Percentiles rank a stretch among this genome's conserved stretches.
Conservation (phyloP, 2,797 vertebrate species). For the Clamator glandarius region DNA sequence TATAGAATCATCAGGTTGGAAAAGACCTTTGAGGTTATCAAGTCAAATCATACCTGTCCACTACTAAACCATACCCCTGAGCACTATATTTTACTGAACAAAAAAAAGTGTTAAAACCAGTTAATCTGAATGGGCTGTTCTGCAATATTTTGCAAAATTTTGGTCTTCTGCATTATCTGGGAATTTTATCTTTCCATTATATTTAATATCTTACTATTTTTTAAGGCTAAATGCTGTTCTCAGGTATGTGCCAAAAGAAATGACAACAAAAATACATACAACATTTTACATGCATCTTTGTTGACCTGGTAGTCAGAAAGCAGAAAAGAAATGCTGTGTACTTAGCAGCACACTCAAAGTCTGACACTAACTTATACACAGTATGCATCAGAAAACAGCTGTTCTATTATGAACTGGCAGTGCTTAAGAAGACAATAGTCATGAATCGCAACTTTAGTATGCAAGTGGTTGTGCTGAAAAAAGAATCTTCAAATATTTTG, state of each 20-base stretch:
- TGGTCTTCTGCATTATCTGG: neutral
- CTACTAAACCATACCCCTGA: no score
- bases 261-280: neutral
- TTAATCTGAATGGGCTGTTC: neutral
- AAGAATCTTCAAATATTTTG: neutral
- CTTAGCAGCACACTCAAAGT: neutral
- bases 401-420: neutral
- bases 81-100: neutral
- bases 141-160: neutral
- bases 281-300: neutral
- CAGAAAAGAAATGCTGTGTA: neutral
- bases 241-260: neutral
- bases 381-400: neutral
- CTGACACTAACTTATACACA: neutral
- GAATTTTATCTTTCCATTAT: neutral
- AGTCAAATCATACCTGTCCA: no score
- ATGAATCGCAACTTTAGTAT: neutral
- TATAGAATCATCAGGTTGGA: no score
- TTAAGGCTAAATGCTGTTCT: neutral
- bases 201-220: neutral
- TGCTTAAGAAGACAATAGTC: neutral
- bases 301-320: neutral
- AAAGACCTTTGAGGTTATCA: no score
- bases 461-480: neutral
- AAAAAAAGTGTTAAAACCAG: neutral